Evolutionary conservation across 2,888 invertebrate species (phyloP).

Genomic region (Tetragonula carbonaria): DNA sequence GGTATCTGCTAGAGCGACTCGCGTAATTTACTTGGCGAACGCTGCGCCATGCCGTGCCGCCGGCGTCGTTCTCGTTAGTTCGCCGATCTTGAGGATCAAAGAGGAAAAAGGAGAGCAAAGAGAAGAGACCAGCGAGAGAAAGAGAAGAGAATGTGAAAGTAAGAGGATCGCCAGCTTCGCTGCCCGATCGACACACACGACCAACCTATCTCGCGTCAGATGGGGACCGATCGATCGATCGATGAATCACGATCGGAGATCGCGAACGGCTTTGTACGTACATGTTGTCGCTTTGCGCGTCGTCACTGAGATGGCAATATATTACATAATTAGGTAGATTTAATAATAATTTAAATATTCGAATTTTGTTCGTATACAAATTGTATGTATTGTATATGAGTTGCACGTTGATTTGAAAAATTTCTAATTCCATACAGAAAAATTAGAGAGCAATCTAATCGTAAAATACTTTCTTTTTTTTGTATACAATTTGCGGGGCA

Average conservation of each 20-base stretch:
- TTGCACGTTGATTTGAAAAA: too few species aligned
- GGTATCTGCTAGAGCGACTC: conserved; percentile 67
- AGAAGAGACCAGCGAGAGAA: conserved; percentile 8
- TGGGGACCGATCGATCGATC: conserved; percentile 51
- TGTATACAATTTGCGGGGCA: too few species aligned
- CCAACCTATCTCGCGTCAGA: conserved; percentile 28
- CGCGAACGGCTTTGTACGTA: conserved; percentile 55
- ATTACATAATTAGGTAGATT: too few species aligned
- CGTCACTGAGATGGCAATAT: too few species aligned
- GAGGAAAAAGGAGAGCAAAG: conserved; percentile 64
- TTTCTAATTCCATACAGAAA: too few species aligned
- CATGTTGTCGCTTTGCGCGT: conserved; percentile 51
- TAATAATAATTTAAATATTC: too few species aligned
- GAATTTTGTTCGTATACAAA: too few species aligned
- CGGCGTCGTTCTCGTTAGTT: conserved; percentile 82
- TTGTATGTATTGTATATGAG: too few species aligned
- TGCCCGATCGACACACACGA: conserved; percentile 16
- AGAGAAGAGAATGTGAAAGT: conserved; percentile 69
- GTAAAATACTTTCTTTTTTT: too few species aligned
- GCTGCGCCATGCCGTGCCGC: conserved; percentile 62
- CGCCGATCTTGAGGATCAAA: conserved; percentile 79
- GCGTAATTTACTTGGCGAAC: conserved; percentile 81
- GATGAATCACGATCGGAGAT: conserved; percentile 68
- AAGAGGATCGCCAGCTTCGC: conserved; percentile 40
- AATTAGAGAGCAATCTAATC: too few species aligned